Evolutionary conservation across 2,113 vertebrate species (phyloP).

Genomic region (Tautogolabrus adspersus): DNA sequence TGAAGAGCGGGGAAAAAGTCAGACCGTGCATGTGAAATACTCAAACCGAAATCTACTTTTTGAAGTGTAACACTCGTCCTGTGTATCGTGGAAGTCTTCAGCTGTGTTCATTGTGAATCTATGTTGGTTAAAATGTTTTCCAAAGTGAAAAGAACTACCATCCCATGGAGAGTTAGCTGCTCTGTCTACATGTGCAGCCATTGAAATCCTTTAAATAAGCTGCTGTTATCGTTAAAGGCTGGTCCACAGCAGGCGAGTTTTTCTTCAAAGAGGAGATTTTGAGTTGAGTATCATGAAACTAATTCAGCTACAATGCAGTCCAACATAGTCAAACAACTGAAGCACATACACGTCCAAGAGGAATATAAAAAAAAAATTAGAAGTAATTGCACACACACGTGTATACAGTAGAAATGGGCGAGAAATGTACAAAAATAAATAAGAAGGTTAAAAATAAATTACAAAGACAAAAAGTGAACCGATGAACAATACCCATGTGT

Average conservation of each 20-base stretch:
- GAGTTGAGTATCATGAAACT: constrained; percentile 9
- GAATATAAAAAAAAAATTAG: constrained; percentile 26
- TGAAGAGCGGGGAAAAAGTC: too few relatives aligned
- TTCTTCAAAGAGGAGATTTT: constrained; percentile 3
- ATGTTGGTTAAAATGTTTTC: constrained; percentile 6
- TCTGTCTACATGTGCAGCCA: background rate
- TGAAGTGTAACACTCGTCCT: too few relatives aligned
- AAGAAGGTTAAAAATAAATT: constrained; percentile 73
- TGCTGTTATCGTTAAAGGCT: constrained; percentile 10
- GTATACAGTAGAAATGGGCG: constrained; percentile 85
- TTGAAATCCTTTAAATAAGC: constrained; percentile 11
- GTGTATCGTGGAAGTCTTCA: too few relatives aligned
- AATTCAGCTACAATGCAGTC: constrained; percentile 8
- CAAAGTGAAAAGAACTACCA: background rate
- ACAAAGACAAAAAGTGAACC: constrained; percentile 63
- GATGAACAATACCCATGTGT: constrained; percentile 56
- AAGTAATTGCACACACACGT: constrained; percentile 81
- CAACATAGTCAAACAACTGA: constrained; percentile 33
- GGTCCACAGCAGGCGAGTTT: constrained; percentile 17
- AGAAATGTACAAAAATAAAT: constrained; percentile 82
- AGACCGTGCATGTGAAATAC: constrained; percentile 29
- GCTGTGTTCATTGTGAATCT: constrained; percentile 16
- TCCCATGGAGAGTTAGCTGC: background rate
- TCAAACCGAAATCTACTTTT: constrained; percentile 28
- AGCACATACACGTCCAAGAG: constrained; percentile 56